Conservation (phyloP, 1,140 invertebrate genomes). For the Pemphigus obesinymphae region DNA sequence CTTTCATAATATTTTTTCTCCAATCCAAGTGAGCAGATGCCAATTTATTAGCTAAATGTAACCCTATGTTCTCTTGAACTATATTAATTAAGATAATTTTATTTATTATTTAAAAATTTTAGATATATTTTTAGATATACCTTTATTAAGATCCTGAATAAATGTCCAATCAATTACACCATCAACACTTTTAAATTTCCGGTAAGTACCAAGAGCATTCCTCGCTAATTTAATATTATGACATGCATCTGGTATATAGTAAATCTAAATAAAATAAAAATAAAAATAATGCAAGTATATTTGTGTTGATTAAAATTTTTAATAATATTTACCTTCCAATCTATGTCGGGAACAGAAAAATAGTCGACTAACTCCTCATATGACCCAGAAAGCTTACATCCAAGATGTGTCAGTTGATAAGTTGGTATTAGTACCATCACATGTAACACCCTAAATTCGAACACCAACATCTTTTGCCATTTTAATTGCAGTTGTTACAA, state of each 20-base stretch:
- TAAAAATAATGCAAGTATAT: not conserved
- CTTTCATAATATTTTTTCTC: not conserved
- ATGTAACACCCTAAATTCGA: slow-evolving; percentile 13
- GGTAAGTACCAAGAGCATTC: not conserved
- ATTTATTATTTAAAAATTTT: no score
- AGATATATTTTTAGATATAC: not conserved
- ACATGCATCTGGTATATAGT: not conserved
- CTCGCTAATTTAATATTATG: not conserved
- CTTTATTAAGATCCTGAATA: not conserved
- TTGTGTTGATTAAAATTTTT: not conserved
- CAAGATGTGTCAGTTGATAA: slow-evolving; percentile 17
- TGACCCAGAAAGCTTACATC: not conserved
- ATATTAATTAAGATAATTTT: not conserved
- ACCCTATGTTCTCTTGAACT: not conserved
- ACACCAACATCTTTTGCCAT: slow-evolving; percentile 5
- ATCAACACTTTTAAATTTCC: slow-evolving; percentile 5
- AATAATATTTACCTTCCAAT: not conserved
- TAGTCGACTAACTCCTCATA: not conserved
- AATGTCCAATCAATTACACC: slow-evolving; percentile 6
- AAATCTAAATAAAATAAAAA: not conserved
- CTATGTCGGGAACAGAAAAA: not conserved
- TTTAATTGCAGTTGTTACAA: not conserved
- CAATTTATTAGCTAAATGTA: not conserved
- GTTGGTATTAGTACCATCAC: slow-evolving; percentile 14
- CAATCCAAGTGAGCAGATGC: not conserved